These are phyloP conservation scores for Frankliniella intonsa DNA, from an alignment of 2,888 invertebrate species.

Conservation along the genomic window DNA sequence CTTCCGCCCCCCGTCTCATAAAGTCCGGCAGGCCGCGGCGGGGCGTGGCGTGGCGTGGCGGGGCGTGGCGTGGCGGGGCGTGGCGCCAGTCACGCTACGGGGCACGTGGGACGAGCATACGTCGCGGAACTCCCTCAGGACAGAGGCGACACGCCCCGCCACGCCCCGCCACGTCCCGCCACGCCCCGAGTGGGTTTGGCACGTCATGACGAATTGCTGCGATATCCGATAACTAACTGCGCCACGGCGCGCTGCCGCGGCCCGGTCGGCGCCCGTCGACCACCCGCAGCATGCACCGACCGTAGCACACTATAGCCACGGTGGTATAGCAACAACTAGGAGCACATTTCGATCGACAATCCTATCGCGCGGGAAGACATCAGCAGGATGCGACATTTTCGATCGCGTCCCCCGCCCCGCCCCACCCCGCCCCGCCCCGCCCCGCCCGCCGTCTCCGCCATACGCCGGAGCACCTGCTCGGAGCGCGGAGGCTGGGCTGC, in stretches of 20 bases:
- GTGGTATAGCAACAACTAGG: too few relatives aligned
- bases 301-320: not conserved
- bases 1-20: too few relatives aligned
- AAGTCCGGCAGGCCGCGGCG: not conserved
- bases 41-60: not conserved
- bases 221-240: too few relatives aligned
- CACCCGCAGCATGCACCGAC: not conserved
- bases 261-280: not conserved
- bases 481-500: not conserved
- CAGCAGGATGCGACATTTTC: too few relatives aligned
- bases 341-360: too few relatives aligned
- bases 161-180: too few relatives aligned
- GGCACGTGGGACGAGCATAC: not conserved
- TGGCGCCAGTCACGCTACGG: not conserved
- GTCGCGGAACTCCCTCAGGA: not conserved
- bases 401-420: not conserved
- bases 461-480: too few relatives aligned
- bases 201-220: too few relatives aligned
- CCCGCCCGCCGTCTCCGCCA: not conserved
- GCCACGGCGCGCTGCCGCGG: not conserved
- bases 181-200: too few relatives aligned
- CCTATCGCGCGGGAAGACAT: too few relatives aligned
- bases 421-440: not conserved
- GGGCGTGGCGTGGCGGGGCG: not conserved
- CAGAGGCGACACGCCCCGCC: too few relatives aligned